Conservation (phyloP, 2,113 vertebrate species). For the Marmota monax region DNA sequence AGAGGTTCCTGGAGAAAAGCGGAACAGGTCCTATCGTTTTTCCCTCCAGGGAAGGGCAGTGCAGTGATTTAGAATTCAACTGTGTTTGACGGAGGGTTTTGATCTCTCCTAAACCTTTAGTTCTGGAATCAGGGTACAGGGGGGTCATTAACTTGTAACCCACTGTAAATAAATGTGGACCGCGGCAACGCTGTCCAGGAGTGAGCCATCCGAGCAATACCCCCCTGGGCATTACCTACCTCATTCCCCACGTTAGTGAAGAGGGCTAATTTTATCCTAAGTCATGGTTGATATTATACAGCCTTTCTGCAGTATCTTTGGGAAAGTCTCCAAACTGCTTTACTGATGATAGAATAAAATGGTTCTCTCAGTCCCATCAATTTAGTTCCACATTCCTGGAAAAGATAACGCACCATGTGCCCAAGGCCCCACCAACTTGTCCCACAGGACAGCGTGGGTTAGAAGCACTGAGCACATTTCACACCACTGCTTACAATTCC, state of each 20-base stretch:
- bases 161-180: neutral
- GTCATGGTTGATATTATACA: constrained; percentile 4
- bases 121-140: neutral
- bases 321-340: constrained; percentile 24
- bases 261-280: neutral
- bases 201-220: neutral
- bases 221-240: neutral
- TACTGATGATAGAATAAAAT: neutral
- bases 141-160: neutral
- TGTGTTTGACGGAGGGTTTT: neutral
- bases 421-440: no score
- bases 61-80: constrained; percentile 26
- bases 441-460: no score
- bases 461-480: neutral
- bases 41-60: neutral
- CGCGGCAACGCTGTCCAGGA: neutral
- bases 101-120: constrained; percentile 1
- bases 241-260: neutral
- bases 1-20: neutral
- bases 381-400: neutral
- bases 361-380: neutral
- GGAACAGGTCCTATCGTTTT: neutral
- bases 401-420: neutral
- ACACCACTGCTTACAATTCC: neutral
- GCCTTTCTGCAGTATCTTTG: neutral